phyloP scores from a whole-genome alignment of 2,888 invertebrate species.

The Altica lythri region DNA sequence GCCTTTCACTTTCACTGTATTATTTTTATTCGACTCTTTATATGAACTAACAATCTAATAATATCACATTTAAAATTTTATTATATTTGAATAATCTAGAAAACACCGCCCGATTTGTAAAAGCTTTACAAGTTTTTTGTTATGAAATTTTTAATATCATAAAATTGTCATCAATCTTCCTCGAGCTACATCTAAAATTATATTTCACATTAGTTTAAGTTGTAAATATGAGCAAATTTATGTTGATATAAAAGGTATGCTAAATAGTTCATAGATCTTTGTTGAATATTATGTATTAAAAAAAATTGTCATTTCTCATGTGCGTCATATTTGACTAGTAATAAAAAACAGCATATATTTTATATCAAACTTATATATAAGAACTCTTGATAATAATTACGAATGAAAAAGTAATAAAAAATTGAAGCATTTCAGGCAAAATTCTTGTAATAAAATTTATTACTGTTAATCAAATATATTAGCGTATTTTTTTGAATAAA shows the following conservation, averaged over 20 bases:
- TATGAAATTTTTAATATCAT: constrained; percentile 3
- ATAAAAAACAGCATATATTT: too few species aligned
- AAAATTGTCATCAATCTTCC: constrained; percentile 11
- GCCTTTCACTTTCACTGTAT: neutral
- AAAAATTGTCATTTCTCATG: too few species aligned
- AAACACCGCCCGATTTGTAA: constrained; percentile 16
- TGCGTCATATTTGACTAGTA: too few species aligned
- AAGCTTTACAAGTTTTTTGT: constrained; percentile 14
- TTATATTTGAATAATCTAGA: constrained; percentile 1
- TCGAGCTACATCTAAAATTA: constrained; percentile 7
- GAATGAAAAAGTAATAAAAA: constrained; percentile 17
- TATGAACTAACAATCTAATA: constrained; percentile 9
- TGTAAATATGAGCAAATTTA: too few species aligned
- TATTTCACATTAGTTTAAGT: constrained; percentile 12
- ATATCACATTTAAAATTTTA: constrained; percentile 5
- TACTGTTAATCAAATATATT: too few species aligned
- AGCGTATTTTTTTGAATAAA: too few species aligned
- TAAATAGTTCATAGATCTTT: too few species aligned
- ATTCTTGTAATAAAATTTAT: constrained; percentile 2
- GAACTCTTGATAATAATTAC: too few species aligned
- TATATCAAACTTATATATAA: too few species aligned
- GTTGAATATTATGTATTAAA: too few species aligned
- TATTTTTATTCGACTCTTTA: constrained; percentile 11
- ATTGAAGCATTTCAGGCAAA: constrained; percentile 47
- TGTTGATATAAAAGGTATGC: too few species aligned